Evolutionary conservation across 2,888 invertebrate genomes (phyloP), one percentile per base, ranked within the genome.

Genomic region (Notocelia uddmanniana): DNA sequence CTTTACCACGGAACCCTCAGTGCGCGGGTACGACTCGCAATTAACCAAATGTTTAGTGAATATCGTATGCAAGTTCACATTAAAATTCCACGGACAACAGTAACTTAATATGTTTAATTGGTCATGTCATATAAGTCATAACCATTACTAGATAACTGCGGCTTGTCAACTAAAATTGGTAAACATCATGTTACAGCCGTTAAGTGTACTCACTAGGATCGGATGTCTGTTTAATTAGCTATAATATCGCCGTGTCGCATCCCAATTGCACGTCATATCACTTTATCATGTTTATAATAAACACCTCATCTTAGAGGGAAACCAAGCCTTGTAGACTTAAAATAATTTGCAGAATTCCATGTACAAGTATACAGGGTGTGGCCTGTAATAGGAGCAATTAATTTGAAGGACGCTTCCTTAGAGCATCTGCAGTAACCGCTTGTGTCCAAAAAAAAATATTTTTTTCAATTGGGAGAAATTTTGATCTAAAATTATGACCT

Each of bases 81-180:
- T 63, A 26, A 37, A 64, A 54, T 52, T 9, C 52, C 21, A 64
- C 5, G 6, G 13, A 34, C 37, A 21, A 5, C 37, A 23, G 64
- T 64, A 64, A 64, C 52, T 19, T 37, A 54, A 64, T 37, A 52
- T 37, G 19, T 34, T n/a, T 64, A 64, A 64, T 64, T 54, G 21
- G 34, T 54, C 8, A 50, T 63, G 23, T 54, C 64, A 64, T 64
- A 64, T 54, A 21, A 52, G 37, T 45, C 45, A 45, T 64, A 64
- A 64, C 21, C 54, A 34, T 52, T 54, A 52, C 34, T 21, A 54
- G 34, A 54, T 64, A 37, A 64, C 52, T 19, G 10, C 3, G 23
- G 23, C 23, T n/a, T 64, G 52, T 52, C 63, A n/a, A 1, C 52
- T 37, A 19, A 23, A 54, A 54, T 54, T 64, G 37, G 64, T 64